A percentile compares a stretch with the other conserved stretches of the same genome.
Evolutionary conservation across 2,888 invertebrate species (phyloP).

Genomic region (Limnephilus marmoratus): DNA sequence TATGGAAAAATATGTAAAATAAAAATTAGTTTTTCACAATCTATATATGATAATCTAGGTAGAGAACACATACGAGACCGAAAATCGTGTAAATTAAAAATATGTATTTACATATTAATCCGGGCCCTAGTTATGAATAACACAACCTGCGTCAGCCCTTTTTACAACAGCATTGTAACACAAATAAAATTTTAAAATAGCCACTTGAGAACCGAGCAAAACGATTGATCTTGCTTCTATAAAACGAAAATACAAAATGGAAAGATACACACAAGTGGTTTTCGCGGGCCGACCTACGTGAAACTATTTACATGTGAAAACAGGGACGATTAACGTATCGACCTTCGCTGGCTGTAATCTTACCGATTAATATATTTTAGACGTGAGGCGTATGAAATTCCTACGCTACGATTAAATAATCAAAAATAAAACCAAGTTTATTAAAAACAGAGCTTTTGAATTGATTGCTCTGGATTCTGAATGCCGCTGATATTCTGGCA

Average conservation of each 20-base stretch:
- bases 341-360: neutral
- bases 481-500: neutral
- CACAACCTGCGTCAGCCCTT: neutral
- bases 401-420: neutral
- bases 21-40: too few species aligned
- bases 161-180: neutral
- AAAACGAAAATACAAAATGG: neutral
- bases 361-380: slow-evolving; percentile 11
- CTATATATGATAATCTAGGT: too few species aligned
- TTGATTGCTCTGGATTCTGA: neutral
- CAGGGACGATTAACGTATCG: slow-evolving; percentile 26
- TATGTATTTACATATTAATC: too few species aligned
- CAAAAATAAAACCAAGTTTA: neutral
- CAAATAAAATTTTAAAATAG: neutral
- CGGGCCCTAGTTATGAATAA: neutral
- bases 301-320: slow-evolving; percentile 12
- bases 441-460: slow-evolving; percentile 16
- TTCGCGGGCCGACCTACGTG: slow-evolving; percentile 20
- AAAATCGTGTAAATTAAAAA: too few species aligned
- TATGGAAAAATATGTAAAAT: too few species aligned
- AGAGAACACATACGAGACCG: too few species aligned
- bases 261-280: slow-evolving; percentile 26
- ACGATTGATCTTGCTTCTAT: neutral
- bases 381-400: neutral
- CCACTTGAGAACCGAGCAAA: slow-evolving; percentile 29